Base-by-base conservation (phyloP, 1,140 invertebrate genomes). In the Apis florea region DNA sequence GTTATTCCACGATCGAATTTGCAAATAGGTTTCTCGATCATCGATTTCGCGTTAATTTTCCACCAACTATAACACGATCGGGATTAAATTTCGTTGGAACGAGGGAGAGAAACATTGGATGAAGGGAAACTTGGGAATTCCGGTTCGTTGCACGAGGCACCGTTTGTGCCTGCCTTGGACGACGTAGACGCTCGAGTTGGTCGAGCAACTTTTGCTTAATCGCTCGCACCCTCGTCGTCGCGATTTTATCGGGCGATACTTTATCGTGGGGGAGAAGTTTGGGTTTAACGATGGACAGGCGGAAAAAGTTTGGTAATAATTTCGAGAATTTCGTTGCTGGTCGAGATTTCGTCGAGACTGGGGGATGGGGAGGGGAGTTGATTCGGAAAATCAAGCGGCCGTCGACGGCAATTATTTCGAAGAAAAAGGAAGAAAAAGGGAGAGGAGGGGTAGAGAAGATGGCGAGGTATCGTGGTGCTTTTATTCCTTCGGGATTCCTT, bases 171-270 rank as follows among this genome's bases (percentile, higher is more conserved):
- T 15, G 19, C 5, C 15, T 31, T 12, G 4, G 24, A 26, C 59
- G 64, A 69, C 49, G 31, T 17, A 58, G 64, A n/a, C 26, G 24
- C 12, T 56, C 26, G 59, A 49, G 53, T 66, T 4, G n/a, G 69
- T 56, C 70, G 70, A 58, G 59, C 31, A 80, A 80, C 78, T 74
- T n/a, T 56, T 40, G 21, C 24, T 80, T 80, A 80, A 80, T 74
- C 61, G 70, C 58, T n/a, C 31, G 26, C 24, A 79, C 77, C 77
- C 68, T 58, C 56, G 59, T 66, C 61, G 70, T 64, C 70, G 61
- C 78, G 78, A 80, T 80, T 80, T 74, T 51, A 80, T 74, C 70
- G 59, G n/a, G 5, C 69, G 70, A 56, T 74, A 66, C 73, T 58
- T 80, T n/a, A 74, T 54, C 78, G 31, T 31, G 76, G 49, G 61